Base-by-base conservation (phyloP, 2,113 vertebrate genomes). In the Cryptoleucopteryx plumbea region DNA sequence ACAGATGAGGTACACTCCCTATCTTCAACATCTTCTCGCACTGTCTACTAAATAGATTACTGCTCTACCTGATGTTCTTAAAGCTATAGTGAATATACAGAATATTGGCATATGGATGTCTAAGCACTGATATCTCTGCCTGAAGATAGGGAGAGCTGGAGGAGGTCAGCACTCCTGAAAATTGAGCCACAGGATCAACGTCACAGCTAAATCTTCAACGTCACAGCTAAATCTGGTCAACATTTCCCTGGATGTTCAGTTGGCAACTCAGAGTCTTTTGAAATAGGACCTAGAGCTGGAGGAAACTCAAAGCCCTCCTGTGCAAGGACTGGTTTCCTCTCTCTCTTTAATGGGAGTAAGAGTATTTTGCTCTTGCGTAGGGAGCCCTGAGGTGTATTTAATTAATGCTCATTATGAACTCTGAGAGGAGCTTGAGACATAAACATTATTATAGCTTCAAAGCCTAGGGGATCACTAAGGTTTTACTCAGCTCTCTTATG, bases 391-490 rank as follows among this genome's bases (percentile, higher is more conserved):
- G 96, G 94, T 94, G 27, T 87, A 91, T 94, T 94, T 96, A 94
- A 96, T 96, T 95, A 96, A 93, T 47, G 38, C 75, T 97, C 42
- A 91, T 95, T 96, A 93, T 86, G 53, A 94, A 82, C 82, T 80
- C 79, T 91, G 63, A 93, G 89, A 93, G 36, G 50, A 95, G 67
- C 34, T 36, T 82, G 71, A 97, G 87, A 94, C 78, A 82, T 94
- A 95, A 97, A 96, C 95, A 95, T 73, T 90, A 91, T 94, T 96
- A 93, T 14, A 93, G 45, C 90, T 95, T 95, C 95, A 97, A 97
- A 97, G 93, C 67, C 66, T 67, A 36, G 43, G 29, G 48, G 48
- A 80, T 91, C 67, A 62, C 53, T 90, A 72, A 82, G 77, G 55
- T 90, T 96, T 90, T 93, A 63, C 19, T 91, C 78, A 77, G 45